phyloP scores from a whole-genome alignment of 2,113 vertebrate genomes.

The Forbesichthys agassizii region DNA sequence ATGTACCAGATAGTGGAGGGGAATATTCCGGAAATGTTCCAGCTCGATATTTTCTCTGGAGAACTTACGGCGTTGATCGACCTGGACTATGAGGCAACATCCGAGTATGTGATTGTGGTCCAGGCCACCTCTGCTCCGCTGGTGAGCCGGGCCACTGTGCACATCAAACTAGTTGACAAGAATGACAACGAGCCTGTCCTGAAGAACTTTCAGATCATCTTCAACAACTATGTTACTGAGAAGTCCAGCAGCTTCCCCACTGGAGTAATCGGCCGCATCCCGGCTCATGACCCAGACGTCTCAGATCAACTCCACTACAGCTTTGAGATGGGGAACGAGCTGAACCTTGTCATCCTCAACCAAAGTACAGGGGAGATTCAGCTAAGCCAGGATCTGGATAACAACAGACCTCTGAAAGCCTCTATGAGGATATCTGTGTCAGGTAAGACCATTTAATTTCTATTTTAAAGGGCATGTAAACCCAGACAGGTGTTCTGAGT shows the following conservation, averaged over 20 bases:
- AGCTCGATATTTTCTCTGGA: conserved; percentile 95
- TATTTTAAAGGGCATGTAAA: too few relatives aligned
- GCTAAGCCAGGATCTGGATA: conserved; percentile 89
- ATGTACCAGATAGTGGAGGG: conserved; percentile 99
- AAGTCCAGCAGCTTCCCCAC: conserved; percentile 89
- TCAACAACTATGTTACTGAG: conserved; percentile 96
- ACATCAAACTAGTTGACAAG: conserved; percentile 89
- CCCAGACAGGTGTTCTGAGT: too few relatives aligned
- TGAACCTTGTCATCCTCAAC: conserved; percentile 90
- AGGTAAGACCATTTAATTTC: conserved; percentile 76
- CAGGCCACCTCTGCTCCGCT: conserved; percentile 94
- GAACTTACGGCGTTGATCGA: conserved; percentile 91
- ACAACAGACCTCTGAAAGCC: conserved; percentile 94
- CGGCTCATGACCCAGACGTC: conserved; percentile 87
- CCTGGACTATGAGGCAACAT: conserved; percentile 88
- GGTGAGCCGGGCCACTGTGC: conserved; percentile 91
- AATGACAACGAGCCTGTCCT: conserved; percentile 91
- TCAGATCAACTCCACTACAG: conserved; percentile 87
- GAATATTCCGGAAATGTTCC: conserved; percentile 95
- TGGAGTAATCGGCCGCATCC: conserved; percentile 89
- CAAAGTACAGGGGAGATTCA: conserved; percentile 87
- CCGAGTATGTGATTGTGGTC: conserved; percentile 91
- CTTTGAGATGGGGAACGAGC: conserved; percentile 91
- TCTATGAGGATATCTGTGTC: conserved; percentile 93
- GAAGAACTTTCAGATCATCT: conserved; percentile 95